Evolutionary conservation across 2,113 vertebrate genomes (phyloP), one percentile per base, ranked within the genome.

Genomic region (Manacus vitellinus): DNA sequence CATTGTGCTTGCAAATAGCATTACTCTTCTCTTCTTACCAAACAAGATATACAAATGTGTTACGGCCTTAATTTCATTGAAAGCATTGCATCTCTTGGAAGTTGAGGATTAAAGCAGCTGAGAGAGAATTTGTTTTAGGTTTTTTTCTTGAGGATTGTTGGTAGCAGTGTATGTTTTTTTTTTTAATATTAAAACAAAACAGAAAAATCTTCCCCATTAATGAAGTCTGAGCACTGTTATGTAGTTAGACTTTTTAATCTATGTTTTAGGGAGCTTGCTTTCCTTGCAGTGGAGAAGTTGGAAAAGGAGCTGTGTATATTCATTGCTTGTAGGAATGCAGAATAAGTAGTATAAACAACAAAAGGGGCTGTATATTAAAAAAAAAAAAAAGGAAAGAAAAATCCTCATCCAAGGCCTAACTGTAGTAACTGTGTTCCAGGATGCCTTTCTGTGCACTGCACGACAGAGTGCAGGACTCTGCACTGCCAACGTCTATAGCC

Each of bases 401-500:
- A 27, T 41, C 16, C 9, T 73, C 4, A 37, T 49, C 21, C 3
- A 10, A 30, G 58, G 14, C 19, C 19, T 44, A 20, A 68, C 17
- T 31, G 3, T 72, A 47, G 23, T 14, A 3, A 9, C 3, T 10
- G 19, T 39, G 3, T 58, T 52, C 7, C 37, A 10, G 55, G 35
- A 21, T 20, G 70, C n/a, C 37, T 71, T 70, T 44, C 5, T 5
- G 6, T 9, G 37, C 14, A 0, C 43, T 43, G 44, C 18, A 33
- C 31, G 41, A 4, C 21, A 14, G 47, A 30, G 39, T 55, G 31
- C 63, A 18, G 51, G 15, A 12, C 25, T 21, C 27, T 1, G 2
- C 2, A 58, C 33, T 41, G 59, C 52, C 4, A 2, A 9, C 19
- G 3, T 35, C 23, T 5, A 0, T 3, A 2, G 2, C 35, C 19